Evolutionary conservation across 2,797 vertebrate species (phyloP).

Genomic region (Melanotaenia trifasciata): DNA sequence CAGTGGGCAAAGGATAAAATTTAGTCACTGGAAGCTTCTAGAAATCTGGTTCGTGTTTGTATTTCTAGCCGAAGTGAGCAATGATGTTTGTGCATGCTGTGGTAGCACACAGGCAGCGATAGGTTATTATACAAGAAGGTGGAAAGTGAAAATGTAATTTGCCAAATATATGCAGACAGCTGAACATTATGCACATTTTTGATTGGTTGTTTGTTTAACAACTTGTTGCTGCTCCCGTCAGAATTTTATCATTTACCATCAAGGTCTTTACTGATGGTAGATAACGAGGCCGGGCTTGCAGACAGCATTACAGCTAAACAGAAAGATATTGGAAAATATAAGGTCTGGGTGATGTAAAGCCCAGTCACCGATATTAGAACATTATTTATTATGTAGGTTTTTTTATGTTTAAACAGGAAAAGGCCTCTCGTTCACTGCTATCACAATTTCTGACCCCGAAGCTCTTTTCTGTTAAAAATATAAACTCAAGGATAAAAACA

Average conservation of each 20-base stretch:
- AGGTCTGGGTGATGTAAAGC: neutral
- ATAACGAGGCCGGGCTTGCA: neutral
- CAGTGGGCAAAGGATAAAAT: neutral
- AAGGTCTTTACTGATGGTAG: neutral
- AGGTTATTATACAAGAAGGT: constrained; percentile 10
- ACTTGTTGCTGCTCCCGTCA: neutral
- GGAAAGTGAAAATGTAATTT: constrained; percentile 1
- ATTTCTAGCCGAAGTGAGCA: neutral
- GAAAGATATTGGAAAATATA: too few relatives aligned
- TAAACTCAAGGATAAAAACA: neutral
- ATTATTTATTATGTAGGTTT: neutral
- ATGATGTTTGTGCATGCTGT: neutral
- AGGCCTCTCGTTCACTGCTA: neutral
- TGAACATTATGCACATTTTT: neutral
- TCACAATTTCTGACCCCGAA: neutral
- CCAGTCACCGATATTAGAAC: constrained; percentile 1
- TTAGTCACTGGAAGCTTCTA: neutral
- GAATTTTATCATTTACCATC: neutral
- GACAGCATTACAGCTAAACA: neutral
- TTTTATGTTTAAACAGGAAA: constrained; percentile 10
- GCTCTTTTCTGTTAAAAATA: neutral
- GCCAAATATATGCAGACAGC: neutral
- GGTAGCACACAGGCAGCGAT: constrained; percentile 12
- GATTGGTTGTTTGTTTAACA: neutral
- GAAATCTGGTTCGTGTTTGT: neutral